Conservation (phyloP, 1,140 invertebrate genomes). For the Trialeurodes vaporariorum region DNA sequence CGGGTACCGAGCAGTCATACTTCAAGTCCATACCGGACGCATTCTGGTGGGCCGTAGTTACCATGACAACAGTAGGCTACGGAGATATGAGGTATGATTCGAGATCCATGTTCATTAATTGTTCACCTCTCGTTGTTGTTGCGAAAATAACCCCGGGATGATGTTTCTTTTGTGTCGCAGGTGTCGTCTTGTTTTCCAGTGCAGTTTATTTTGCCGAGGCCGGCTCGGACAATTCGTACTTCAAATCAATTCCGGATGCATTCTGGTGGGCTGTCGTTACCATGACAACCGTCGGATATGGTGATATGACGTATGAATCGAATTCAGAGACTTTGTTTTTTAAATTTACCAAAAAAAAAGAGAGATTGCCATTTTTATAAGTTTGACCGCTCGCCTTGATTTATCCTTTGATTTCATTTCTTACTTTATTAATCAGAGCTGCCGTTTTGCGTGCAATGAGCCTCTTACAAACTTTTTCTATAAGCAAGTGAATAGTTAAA, state of each 20-base stretch:
- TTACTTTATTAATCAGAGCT: no score
- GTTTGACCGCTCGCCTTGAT: no score
- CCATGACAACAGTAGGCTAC: constrained; percentile 97
- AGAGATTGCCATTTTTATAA: no score
- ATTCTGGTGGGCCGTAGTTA: constrained; percentile 99
- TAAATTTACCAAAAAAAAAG: no score
- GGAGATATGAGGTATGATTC: constrained; percentile 90
- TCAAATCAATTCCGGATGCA: constrained; percentile 92
- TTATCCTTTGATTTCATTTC: no score
- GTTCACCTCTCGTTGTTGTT: constrained; percentile 6
- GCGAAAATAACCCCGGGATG: background rate
- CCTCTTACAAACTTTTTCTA: no score
- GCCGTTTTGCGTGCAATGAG: no score
- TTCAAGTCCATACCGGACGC: constrained; percentile 98
- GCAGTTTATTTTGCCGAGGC: constrained; percentile 98
- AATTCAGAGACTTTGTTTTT: no score
- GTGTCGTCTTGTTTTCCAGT: constrained; percentile 95
- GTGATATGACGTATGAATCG: constrained; percentile 93
- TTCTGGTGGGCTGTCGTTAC: constrained; percentile 95
- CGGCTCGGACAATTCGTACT: constrained; percentile 88
- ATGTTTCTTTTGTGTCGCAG: constrained; percentile 43
- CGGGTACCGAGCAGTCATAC: constrained; percentile 92
- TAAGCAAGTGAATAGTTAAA: no score
- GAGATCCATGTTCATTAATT: background rate
- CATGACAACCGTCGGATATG: constrained; percentile 97